Conservation (phyloP, 1,140 invertebrate genomes). For the Neodiprion lecontei region DNA sequence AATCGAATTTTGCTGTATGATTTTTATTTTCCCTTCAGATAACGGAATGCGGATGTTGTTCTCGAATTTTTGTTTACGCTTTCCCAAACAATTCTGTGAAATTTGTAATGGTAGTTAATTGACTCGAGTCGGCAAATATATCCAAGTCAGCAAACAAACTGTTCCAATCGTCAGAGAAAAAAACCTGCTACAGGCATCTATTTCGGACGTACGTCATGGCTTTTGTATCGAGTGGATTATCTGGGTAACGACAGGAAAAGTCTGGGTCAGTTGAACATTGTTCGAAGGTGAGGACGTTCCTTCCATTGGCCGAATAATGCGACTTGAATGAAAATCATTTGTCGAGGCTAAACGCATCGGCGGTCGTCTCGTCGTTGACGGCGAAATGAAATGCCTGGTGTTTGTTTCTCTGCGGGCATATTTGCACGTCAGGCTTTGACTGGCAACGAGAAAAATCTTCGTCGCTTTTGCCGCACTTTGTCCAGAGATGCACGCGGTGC, state of each 20-base stretch:
- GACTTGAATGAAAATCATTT: not conserved
- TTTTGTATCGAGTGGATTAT: no score
- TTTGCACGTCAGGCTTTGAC: conserved; percentile 3
- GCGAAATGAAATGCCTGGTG: not conserved
- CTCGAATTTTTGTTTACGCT: no score
- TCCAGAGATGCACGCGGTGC: not conserved
- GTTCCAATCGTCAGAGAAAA: no score
- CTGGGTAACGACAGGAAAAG: not conserved
- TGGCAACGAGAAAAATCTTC: not conserved
- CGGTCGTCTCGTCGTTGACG: not conserved
- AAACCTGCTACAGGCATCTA: no score
- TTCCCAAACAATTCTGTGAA: no score
- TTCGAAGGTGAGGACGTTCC: not conserved
- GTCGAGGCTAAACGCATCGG: not conserved
- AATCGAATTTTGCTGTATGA: no score
- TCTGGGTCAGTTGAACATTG: not conserved
- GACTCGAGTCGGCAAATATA: no score
- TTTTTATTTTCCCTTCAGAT: no score
- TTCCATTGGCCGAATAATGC: not conserved
- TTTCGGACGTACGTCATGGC: no score
- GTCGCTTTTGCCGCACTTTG: not conserved
- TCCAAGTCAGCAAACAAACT: no score
- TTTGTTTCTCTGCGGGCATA: not conserved
- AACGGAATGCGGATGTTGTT: no score
- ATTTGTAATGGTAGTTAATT: no score